Conservation (phyloP, 1,140 invertebrate genomes). For the Anadara kagoshimensis region DNA sequence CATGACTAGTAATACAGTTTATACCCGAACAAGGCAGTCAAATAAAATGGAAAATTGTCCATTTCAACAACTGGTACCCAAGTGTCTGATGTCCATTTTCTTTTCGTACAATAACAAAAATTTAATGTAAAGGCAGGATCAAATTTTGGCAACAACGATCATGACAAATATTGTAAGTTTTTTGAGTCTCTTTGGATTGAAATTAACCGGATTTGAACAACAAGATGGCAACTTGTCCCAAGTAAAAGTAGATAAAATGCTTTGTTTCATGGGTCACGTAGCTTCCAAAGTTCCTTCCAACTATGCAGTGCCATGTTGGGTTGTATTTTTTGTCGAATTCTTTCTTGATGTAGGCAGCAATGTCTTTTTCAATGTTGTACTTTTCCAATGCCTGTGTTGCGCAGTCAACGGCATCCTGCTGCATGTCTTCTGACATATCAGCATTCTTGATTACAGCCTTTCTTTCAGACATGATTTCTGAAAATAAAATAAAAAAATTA, state of each 20-base stretch:
- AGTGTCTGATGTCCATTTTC: too few species aligned
- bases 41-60: too few species aligned
- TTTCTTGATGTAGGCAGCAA: slow-evolving; percentile 98
- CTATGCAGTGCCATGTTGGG: slow-evolving; percentile 97
- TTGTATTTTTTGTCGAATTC: slow-evolving; percentile 99
- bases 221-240: slow-evolving; percentile 59
- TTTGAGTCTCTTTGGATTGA: too few species aligned
- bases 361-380: slow-evolving; percentile 99
- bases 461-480: slow-evolving; percentile 88
- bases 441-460: slow-evolving; percentile 99
- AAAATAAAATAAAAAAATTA: too few species aligned
- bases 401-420: slow-evolving; percentile 99
- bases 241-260: slow-evolving; percentile 90
- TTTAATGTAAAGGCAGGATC: too few species aligned
- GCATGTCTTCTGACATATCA: slow-evolving; percentile 99
- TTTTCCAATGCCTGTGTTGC: slow-evolving; percentile 99
- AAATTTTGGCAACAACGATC: too few species aligned
- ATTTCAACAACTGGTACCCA: too few species aligned
- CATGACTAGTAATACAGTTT: too few species aligned
- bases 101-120: too few species aligned
- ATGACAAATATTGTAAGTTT: too few species aligned
- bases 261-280: slow-evolving; percentile 98
- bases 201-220: slow-evolving; percentile 60
- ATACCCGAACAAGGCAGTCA: too few species aligned
- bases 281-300: slow-evolving; percentile 94